Percentiles rank a stretch among this genome's conserved stretches.
Evolutionary conservation across 2,888 invertebrate genomes (phyloP).

Genomic region (Polietes domitor): DNA sequence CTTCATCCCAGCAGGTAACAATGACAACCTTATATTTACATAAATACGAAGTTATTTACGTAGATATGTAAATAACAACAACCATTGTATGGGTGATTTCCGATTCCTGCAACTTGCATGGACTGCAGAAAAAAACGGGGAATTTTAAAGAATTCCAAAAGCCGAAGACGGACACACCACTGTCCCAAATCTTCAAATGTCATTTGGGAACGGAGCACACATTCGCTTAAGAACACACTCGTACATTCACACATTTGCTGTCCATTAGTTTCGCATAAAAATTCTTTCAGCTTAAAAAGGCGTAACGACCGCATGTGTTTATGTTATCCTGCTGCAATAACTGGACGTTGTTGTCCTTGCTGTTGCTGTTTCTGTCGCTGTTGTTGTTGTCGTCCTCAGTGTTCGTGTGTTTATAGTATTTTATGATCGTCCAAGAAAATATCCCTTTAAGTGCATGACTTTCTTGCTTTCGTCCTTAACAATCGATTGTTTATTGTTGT

Average conservation of each 20-base stretch:
- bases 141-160: not conserved
- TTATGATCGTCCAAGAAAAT: not conserved
- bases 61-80: too few species aligned
- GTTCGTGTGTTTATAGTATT: conserved; percentile 3
- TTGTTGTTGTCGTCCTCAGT: not conserved
- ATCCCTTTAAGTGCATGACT: conserved; percentile 5
- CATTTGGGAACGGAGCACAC: not conserved
- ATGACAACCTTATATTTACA: too few species aligned
- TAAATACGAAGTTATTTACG: too few species aligned
- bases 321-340: conserved; percentile 25
- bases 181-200: not conserved
- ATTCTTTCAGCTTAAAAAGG: conserved; percentile 51
- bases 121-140: not conserved
- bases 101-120: not conserved
- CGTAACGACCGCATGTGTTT: conserved; percentile 56
- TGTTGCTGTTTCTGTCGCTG: not conserved
- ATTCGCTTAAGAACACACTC: not conserved
- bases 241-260: not conserved
- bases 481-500: conserved; percentile 41
- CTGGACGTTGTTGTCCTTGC: conserved; percentile 14
- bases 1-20: too few species aligned
- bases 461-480: conserved; percentile 3
- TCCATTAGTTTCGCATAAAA: conserved; percentile 30
- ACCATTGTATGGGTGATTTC: not conserved
- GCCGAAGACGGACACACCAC: not conserved